These are phyloP conservation scores for Drosophila eohydei DNA, from an alignment of 2,888 invertebrate genomes.

Conservation along the genomic window DNA sequence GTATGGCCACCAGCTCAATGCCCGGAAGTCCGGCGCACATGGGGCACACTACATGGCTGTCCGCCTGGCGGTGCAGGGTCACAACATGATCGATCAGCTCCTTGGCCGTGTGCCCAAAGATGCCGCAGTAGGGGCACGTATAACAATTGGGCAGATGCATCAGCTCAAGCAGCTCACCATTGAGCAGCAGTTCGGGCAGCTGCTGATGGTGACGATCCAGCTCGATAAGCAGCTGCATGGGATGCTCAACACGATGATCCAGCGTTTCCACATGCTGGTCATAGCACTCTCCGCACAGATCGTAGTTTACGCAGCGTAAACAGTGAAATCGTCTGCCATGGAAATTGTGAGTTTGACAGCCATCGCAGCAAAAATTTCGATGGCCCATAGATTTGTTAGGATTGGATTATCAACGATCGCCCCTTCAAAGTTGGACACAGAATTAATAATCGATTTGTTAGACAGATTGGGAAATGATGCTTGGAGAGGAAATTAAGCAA, in stretches of 20 bases:
- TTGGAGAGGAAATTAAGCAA: slow-evolving; percentile 15
- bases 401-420: background rate
- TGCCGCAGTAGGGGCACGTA: slow-evolving; percentile 65
- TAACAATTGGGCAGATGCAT: slow-evolving; percentile 66
- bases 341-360: slow-evolving; percentile 61
- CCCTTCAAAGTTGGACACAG: slow-evolving; percentile 13
- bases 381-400: slow-evolving; percentile 52
- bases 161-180: slow-evolving; percentile 49
- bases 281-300: slow-evolving; percentile 65
- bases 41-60: slow-evolving; percentile 63
- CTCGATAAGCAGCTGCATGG: slow-evolving; percentile 66
- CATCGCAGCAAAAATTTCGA: slow-evolving; percentile 61
- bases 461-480: slow-evolving; percentile 13
- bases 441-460: slow-evolving; percentile 7
- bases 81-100: slow-evolving; percentile 65
- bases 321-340: slow-evolving; percentile 66
- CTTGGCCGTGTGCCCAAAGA: slow-evolving; percentile 60
- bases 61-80: slow-evolving; percentile 42
- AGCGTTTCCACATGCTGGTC: slow-evolving; percentile 53
- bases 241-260: slow-evolving; percentile 56
- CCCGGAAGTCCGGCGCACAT: slow-evolving; percentile 61
- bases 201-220: slow-evolving; percentile 11
- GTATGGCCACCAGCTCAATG: slow-evolving; percentile 53
- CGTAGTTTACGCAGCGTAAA: slow-evolving; percentile 66
- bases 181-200: slow-evolving; percentile 35